Evolutionary conservation across 2,113 vertebrate species (phyloP).

Genomic region (Ondatra zibethicus): DNA sequence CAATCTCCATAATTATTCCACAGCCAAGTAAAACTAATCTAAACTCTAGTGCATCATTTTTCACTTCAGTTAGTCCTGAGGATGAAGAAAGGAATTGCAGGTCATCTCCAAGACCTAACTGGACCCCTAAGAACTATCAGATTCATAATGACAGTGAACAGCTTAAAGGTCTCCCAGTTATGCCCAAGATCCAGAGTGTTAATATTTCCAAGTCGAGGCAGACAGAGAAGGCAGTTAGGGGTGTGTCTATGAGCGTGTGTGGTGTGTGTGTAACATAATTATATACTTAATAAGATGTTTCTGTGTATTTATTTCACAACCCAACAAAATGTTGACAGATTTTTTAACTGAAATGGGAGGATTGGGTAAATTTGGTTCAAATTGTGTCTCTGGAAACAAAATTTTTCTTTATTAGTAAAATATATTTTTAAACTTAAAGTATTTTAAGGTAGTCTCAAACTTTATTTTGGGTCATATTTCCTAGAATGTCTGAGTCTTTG

Average conservation of each 20-base stretch:
- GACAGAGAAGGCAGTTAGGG: not conserved
- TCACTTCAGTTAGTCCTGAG: not conserved
- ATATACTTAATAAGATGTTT: not conserved
- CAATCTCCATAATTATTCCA: not conserved
- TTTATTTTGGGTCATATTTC: not conserved
- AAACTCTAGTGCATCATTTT: not conserved
- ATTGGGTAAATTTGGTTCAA: constrained; percentile 9
- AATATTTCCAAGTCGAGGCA: not conserved
- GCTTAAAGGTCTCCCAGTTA: not conserved
- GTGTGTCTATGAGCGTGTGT: not conserved
- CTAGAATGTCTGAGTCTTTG: not conserved
- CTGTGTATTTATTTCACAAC: constrained; percentile 3
- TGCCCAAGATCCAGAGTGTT: not conserved
- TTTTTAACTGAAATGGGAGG: not conserved
- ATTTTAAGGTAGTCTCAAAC: constrained; percentile 5
- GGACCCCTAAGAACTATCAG: not conserved
- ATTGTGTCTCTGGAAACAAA: not conserved
- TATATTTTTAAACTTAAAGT: constrained; percentile 16
- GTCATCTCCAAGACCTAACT: not conserved
- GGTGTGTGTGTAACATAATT: too few species aligned
- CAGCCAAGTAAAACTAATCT: not conserved
- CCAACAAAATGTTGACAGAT: not conserved
- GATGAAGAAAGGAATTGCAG: not conserved
- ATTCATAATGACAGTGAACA: not conserved
- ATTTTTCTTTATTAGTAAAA: constrained; percentile 41